phyloP scores from a whole-genome alignment of 2,888 invertebrate genomes.

The Argyra leucocephala region DNA sequence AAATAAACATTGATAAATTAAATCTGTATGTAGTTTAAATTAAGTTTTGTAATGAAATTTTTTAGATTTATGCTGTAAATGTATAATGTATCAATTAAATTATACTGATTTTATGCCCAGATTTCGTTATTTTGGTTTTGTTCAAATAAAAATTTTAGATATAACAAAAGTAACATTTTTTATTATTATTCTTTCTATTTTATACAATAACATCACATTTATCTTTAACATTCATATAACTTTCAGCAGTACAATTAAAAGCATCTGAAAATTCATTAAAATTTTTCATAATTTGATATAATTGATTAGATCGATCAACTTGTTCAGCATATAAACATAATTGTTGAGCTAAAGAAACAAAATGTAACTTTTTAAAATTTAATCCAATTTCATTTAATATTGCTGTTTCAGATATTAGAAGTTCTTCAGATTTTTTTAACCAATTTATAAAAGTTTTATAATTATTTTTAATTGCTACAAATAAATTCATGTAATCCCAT shows the following conservation, averaged over 20 bases:
- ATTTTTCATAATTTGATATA: neutral
- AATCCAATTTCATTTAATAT: neutral
- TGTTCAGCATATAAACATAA: neutral
- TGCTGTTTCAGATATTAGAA: neutral
- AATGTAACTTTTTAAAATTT: neutral
- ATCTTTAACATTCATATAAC: slow-evolving; percentile 1
- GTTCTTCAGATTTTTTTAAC: neutral
- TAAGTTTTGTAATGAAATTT: no score
- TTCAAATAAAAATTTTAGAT: neutral
- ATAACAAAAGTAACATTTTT: neutral
- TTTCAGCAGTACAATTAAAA: neutral
- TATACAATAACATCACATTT: neutral
- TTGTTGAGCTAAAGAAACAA: neutral
- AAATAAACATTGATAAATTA: no score
- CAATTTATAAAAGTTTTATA: neutral
- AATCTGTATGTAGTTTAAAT: no score
- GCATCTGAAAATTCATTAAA: neutral
- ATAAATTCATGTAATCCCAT: neutral
- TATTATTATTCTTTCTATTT: neutral
- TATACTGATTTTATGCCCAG: no score
- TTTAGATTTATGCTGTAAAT: no score
- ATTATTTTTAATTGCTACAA: neutral
- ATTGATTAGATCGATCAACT: neutral
- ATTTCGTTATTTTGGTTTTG: no score
- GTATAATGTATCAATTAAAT: no score